phyloP scores from a whole-genome alignment of 2,888 invertebrate species.

The Oxycera nigricornis region DNA sequence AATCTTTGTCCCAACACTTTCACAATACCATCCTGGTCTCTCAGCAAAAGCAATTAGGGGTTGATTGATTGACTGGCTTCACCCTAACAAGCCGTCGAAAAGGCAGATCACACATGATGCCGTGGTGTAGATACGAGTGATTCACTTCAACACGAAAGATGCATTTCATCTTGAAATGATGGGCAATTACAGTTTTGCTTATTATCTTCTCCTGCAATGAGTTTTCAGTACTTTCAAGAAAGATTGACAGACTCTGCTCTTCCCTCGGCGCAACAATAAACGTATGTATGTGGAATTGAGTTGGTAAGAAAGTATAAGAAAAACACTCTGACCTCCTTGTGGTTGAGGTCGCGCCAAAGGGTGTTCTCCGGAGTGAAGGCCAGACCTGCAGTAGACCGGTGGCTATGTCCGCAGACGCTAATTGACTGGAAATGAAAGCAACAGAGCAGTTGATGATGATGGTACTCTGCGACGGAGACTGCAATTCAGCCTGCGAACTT shows the following conservation, averaged over 20 bases:
- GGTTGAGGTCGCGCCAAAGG: slow-evolving; percentile 29
- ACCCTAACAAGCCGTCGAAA: slow-evolving; percentile 6
- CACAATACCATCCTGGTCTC: neutral
- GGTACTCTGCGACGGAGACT: neutral
- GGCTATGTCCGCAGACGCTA: slow-evolving; percentile 16
- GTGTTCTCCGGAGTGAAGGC: neutral
- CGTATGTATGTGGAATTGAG: neutral
- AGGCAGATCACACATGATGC: slow-evolving; percentile 16
- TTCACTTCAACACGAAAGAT: slow-evolving; percentile 2
- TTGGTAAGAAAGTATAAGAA: neutral
- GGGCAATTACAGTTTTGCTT: slow-evolving; percentile 1
- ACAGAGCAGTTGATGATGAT: slow-evolving; percentile 19
- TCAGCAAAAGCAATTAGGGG: slow-evolving; percentile 9
- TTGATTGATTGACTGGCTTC: slow-evolving; percentile 11
- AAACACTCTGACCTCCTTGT: slow-evolving; percentile 9
- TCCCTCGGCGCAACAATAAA: neutral
- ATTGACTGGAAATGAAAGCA: slow-evolving; percentile 40
- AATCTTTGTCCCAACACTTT: neutral
- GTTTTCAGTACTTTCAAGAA: slow-evolving; percentile 10
- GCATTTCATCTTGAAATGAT: slow-evolving; percentile 17
- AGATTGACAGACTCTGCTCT: neutral
- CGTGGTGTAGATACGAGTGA: neutral
- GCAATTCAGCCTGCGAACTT: slow-evolving; percentile 5
- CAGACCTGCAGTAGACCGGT: slow-evolving; percentile 12
- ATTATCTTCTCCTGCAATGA: neutral